Conservation (phyloP, 2,888 invertebrate genomes). For the Scrobipalpa atriplicella region DNA sequence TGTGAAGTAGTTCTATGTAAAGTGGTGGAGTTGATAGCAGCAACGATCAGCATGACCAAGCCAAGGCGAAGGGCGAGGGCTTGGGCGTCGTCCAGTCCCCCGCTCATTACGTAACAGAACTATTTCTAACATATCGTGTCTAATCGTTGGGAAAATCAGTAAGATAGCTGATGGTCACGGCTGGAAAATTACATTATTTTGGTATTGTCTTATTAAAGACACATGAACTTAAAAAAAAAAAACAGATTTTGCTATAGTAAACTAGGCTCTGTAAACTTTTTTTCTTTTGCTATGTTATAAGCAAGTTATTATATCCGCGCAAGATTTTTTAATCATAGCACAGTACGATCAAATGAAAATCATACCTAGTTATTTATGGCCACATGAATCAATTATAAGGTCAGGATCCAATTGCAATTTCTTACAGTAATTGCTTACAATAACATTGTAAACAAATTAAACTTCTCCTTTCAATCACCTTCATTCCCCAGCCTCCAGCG, state of each 20-base stretch:
- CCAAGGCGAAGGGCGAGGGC: conserved; percentile 52
- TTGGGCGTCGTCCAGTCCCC: conserved; percentile 43
- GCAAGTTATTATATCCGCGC: too few relatives aligned
- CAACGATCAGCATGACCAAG: conserved; percentile 15
- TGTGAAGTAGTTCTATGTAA: background rate
- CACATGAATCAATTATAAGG: background rate
- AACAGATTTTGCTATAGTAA: background rate
- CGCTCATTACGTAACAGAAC: conserved; percentile 38
- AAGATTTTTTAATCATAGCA: too few relatives aligned
- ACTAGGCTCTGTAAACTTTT: background rate
- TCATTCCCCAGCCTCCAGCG: background rate
- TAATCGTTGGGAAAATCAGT: conserved; percentile 15
- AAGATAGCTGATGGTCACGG: conserved; percentile 17
- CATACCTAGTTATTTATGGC: background rate
- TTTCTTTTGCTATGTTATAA: too few relatives aligned
- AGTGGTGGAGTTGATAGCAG: conserved; percentile 3
- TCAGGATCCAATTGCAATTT: background rate
- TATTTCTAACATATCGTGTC: conserved; percentile 25
- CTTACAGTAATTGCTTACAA: background rate
- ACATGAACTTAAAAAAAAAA: background rate
- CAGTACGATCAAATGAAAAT: too few relatives aligned
- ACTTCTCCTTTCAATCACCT: conserved; percentile 10
- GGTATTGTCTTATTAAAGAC: background rate
- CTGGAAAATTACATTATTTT: background rate
- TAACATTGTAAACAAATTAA: conserved; percentile 2